These are phyloP conservation scores for Pseudopipra pipra DNA, from an alignment of 2,113 vertebrate genomes.

Conservation along the genomic window DNA sequence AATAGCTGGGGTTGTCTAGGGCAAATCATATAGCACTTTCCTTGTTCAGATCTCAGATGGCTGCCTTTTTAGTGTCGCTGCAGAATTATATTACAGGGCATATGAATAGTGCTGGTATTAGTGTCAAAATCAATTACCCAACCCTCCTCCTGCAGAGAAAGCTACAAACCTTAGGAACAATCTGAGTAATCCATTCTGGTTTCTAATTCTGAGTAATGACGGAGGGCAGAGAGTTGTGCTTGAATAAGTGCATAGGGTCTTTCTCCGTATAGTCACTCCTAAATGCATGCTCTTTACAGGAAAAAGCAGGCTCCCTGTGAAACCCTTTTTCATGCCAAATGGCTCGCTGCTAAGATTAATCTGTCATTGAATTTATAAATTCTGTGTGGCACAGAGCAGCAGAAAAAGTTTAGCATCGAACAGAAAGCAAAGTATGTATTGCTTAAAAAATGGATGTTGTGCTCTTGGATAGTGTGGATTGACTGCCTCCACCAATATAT, in stretches of 20 bases:
- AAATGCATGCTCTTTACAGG: constrained; percentile 63
- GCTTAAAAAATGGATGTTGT: constrained; percentile 36
- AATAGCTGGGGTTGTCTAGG: constrained; percentile 64
- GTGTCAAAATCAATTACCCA: constrained; percentile 69
- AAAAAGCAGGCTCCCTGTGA: constrained; percentile 66
- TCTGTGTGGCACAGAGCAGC: constrained; percentile 41
- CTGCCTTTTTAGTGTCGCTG: constrained; percentile 41
- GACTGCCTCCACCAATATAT: constrained; percentile 43
- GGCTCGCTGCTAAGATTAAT: constrained; percentile 57
- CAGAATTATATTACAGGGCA: constrained; percentile 46
- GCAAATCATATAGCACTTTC: constrained; percentile 64
- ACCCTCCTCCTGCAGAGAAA: constrained; percentile 41
- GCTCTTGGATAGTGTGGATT: constrained; percentile 27
- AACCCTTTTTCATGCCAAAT: constrained; percentile 69
- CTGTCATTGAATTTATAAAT: constrained; percentile 68
- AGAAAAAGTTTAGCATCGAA: constrained; percentile 50
- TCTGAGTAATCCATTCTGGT: constrained; percentile 22
- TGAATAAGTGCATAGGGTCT: constrained; percentile 59
- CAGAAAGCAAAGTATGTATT: constrained; percentile 36
- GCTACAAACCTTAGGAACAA: constrained; percentile 47
- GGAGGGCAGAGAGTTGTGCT: constrained; percentile 50
- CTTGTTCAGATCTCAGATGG: constrained; percentile 59
- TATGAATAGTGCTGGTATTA: constrained; percentile 52
- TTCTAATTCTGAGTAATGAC: constrained; percentile 71
- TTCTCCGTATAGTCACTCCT: constrained; percentile 35